phyloP scores from a whole-genome alignment of 2,888 invertebrate genomes.

The Heterodera filipjevi region DNA sequence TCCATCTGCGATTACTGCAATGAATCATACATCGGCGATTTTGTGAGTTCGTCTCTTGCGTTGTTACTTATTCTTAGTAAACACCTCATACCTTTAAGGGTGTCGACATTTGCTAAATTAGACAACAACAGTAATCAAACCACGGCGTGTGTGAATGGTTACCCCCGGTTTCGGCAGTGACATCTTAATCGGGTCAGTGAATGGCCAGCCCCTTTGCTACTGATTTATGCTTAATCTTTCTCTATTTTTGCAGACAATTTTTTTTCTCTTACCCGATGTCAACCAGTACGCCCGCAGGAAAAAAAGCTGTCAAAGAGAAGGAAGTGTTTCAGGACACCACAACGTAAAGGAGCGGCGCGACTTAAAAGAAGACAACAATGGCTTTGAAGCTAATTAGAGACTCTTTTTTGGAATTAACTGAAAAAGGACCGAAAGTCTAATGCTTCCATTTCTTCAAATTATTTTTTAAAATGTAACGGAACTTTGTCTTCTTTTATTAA shows the following conservation, averaged over 20 bases:
- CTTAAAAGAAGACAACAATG: too few species aligned
- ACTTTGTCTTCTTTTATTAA: too few species aligned
- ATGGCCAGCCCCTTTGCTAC: too few species aligned
- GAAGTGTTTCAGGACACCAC: slow-evolving; percentile 69
- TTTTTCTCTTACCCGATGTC: background rate
- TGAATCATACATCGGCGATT: slow-evolving; percentile 69
- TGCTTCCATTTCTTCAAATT: too few species aligned
- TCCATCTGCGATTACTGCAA: slow-evolving; percentile 72
- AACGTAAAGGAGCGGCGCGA: too few species aligned
- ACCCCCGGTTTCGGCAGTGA: slow-evolving; percentile 73
- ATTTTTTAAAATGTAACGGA: background rate
- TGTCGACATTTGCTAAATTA: background rate
- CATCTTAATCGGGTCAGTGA: slow-evolving; percentile 61
- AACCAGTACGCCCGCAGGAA: slow-evolving; percentile 40
- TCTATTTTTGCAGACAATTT: background rate
- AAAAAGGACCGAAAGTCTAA: too few species aligned
- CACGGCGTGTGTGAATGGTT: slow-evolving; percentile 45
- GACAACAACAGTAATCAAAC: background rate
- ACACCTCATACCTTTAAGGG: background rate
- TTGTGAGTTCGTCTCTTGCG: too few species aligned
- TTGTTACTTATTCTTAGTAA: background rate
- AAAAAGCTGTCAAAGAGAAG: slow-evolving; percentile 46
- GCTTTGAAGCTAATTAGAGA: too few species aligned
- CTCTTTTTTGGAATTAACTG: too few species aligned
- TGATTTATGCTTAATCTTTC: background rate